Evolutionary conservation across 2,113 vertebrate species (phyloP).

Genomic region (Nothoprocta pentlandii): DNA sequence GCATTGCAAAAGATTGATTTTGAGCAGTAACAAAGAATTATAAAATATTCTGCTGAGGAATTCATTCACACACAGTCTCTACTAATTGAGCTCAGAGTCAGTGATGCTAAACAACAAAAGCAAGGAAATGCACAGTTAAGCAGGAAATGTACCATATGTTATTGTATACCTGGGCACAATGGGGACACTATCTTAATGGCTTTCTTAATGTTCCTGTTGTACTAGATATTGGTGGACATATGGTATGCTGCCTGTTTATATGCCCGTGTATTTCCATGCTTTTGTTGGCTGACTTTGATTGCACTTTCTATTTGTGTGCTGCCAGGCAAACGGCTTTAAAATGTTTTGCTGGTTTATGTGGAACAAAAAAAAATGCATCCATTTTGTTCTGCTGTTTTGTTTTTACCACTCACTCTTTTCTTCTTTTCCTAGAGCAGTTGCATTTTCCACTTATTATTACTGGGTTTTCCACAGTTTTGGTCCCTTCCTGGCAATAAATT

Average conservation of each 20-base stretch:
- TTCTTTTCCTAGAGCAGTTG: background rate
- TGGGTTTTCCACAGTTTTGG: background rate
- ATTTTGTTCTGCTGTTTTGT: background rate
- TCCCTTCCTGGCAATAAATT: background rate
- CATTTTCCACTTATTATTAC: background rate
- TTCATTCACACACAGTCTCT: background rate
- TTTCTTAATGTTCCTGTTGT: slow-evolving; percentile 49
- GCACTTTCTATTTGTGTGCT: slow-evolving; percentile 21
- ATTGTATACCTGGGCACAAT: slow-evolving; percentile 44
- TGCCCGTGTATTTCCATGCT: background rate
- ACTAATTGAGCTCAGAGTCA: slow-evolving; percentile 33
- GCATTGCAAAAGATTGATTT: background rate
- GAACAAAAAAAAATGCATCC: background rate
- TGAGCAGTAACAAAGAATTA: background rate
- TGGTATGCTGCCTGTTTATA: slow-evolving; percentile 42
- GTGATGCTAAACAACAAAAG: slow-evolving; percentile 22
- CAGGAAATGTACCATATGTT: slow-evolving; percentile 62
- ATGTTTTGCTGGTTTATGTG: background rate
- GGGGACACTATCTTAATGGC: slow-evolving; percentile 31
- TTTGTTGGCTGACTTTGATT: slow-evolving; percentile 13
- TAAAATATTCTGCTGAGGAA: background rate
- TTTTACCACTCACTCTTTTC: background rate
- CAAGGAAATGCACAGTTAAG: slow-evolving; percentile 36
- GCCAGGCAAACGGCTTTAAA: background rate
- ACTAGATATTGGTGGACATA: slow-evolving; percentile 53